Evolutionary conservation across 2,113 vertebrate species (phyloP), one percentile per base, ranked within the genome.

Genomic region (Acanthochromis polyacanthus): DNA sequence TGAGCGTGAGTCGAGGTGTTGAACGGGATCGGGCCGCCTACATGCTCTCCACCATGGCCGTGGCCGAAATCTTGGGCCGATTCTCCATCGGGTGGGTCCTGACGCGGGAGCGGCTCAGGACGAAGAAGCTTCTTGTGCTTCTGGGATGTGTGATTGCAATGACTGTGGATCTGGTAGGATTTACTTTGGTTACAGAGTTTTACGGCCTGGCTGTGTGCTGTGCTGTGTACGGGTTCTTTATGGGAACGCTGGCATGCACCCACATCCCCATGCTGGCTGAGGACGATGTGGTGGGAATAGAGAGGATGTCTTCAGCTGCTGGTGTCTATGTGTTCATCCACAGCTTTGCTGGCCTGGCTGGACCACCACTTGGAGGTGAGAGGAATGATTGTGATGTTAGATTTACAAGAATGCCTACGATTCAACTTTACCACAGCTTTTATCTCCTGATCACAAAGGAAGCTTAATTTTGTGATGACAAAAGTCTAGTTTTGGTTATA

Each of bases 281-380:
- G 73, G 97, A 99, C 0, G 97, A 99, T 0, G 96, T 99, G 40
- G 95, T 96, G 51, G 98, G 98, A 3, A 96, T 99, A 0, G 93
- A 97, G 61, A 96, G 89, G 91, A 98, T 99, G 97, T 88, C 97
- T 1, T 97, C 96, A 4, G 98, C 97, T 0, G 97, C 96, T 0
- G 98, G 98, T 0, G 96, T 98, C 88, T 99, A 99, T 0, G 95
- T 98, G 71, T 99, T 96, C 92, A 97, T 98, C 75, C 97, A 99
- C 1, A 99, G 98, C 90, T 93, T 99, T 53, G 93, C 98, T 25
- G 98, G 97, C 68, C 94, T 99, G 91, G 97, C 96, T 3, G 98
- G 98, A 71, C 98, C 98, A 64, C 98, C 98, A 58, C 94, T 99
- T 5, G 97, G 96, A 96, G 98, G 98, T 99, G 96, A 87, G 81